Evolutionary conservation across 2,113 vertebrate species (phyloP), one percentile per base, ranked within the genome.

Genomic region (Microcebus ravelobensis): DNA sequence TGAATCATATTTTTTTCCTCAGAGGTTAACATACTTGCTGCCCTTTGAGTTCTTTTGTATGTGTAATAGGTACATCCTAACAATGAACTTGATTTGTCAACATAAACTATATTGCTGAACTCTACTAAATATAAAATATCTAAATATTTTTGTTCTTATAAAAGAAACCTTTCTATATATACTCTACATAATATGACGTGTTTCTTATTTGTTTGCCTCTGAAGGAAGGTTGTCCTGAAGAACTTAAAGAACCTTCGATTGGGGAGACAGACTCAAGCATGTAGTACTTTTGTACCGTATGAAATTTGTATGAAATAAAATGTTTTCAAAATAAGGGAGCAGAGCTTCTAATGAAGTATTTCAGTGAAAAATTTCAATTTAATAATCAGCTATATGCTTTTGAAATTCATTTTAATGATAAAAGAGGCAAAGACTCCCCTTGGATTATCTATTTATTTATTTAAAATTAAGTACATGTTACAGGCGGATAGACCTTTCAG

Each of bases 61-160:
- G 52, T 48, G 8, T 92, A 55, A 45, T 42, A 0, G 6, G 25
- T 79, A 21, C 57, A 71, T 92, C 9, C 8, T 61, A 57, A 45
- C 48, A 70, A 0, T 90, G 50, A 65, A 77, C 42, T 74, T 83
- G 63, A 63, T 84, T 61, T 96, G 52, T 87, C 31, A n/a, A 50
- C 27, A 65, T 57, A 83, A 84, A 45, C 8, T 92, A 9, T 39
- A 80, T 87, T 87, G 18, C 15, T 77, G 65, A 89, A 14, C 23
- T 73, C 21, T 57, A 21, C 21, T 57, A 71, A 45, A 52, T 92
- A 23, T 21, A 84, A 59, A 61, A 17, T 52, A 15, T 84, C 61
- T 50, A 94, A n/a, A 81, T 92, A 65, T 42, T 71, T 96, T 98
- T 97, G 6, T 76, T 96, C 17, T 93, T 92, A 1, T 87, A 50